Evolutionary conservation across 2,888 invertebrate species (phyloP), one percentile per base, ranked within the genome.

Genomic region (Linnaemya vulpina): DNA sequence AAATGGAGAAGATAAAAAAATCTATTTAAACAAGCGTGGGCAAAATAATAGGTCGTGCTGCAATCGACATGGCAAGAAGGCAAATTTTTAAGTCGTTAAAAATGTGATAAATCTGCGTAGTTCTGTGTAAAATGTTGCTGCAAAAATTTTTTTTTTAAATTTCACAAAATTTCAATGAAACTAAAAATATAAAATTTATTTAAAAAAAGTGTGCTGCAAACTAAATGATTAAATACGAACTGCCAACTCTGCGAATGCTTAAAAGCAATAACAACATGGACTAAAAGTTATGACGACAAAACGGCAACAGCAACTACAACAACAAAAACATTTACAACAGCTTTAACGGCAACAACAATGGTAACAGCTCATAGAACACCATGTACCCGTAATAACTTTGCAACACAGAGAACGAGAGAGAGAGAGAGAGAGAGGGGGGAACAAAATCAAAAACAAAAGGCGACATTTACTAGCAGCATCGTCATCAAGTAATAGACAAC

Each of bases 391-490:
- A 84, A 78, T 78, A 81, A 85, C 81, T 74, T 74, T 81, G 84
- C 17, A 60, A 65, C 3, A 30, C 3, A 30, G 30, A 30, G 30
- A 30, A 30, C 30, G 5, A 30, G 3, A 30, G 5, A 30, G 5
- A 30, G 5, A 30, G 5, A 30, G 5, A 30, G 5, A 30, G 5
- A 2, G 5, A 30, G 30, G 30, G n/a, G n/a, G n/a, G n/a, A n/a
- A 71, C 43, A 51, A 78, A 63, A 65, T 40, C 40, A 40, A 70
- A 62, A 76, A 76, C 46, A 73, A 70, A 63, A 81, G 74, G 78
- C 82, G 81, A 85, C 84, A 85, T 85, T 85, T 85, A 82, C 70
- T 78, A 43, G 53, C 73, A 60, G 63, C 82, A 71, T 43, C 63
- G 60, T 43, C 70, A 74, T 74, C 68, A 78, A 80, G 73, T 70